These are phyloP conservation scores for Dendrocincla fuliginosa DNA, from an alignment of 2,797 vertebrate genomes.

Conservation along the genomic window DNA sequence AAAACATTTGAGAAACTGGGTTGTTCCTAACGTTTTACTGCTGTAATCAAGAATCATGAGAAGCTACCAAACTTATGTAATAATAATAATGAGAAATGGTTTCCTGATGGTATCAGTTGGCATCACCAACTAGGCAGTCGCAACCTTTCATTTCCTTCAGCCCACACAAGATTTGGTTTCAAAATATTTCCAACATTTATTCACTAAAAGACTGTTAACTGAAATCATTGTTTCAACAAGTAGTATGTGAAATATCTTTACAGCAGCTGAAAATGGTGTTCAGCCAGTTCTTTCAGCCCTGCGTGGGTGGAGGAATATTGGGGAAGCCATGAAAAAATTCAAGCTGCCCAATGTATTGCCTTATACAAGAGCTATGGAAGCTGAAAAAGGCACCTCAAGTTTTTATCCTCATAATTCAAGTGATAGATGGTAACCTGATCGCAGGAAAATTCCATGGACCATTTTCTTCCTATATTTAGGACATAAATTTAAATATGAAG, in stretches of 20 bases:
- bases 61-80: not conserved
- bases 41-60: not conserved
- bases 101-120: not conserved
- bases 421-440: not conserved
- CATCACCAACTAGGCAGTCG: not conserved
- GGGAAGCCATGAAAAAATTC: not conserved
- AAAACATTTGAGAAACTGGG: constrained; percentile 4
- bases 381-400: not conserved
- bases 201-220: not conserved
- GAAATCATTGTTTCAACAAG: constrained; percentile 29
- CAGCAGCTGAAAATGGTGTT: not conserved
- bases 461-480: not conserved
- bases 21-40: not conserved
- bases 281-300: not conserved
- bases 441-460: not conserved
- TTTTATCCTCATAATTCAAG: not conserved
- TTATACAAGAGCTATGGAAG: not conserved
- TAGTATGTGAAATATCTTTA: not conserved
- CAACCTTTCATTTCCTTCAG: not conserved
- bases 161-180: not conserved
- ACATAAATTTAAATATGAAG: not conserved
- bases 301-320: not conserved
- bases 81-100: not conserved
- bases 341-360: not conserved
- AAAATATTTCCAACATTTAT: not conserved